Conservation (phyloP, 2,888 invertebrate species). For the Lordiphosa fenestrarum region DNA sequence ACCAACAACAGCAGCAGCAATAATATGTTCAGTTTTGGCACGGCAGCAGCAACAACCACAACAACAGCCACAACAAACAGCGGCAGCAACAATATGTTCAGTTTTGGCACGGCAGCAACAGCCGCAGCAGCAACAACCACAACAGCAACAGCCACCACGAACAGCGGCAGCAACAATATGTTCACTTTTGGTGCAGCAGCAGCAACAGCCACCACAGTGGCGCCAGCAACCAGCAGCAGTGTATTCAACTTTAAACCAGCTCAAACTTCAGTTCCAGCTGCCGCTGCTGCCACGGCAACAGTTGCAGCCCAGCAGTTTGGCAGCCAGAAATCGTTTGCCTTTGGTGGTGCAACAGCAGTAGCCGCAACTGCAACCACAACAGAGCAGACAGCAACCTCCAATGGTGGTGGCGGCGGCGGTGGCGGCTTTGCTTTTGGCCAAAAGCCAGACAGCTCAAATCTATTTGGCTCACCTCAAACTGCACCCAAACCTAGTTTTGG, state of each 20-base stretch:
- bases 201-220: background rate
- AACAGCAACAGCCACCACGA: background rate
- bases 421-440: background rate
- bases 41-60: background rate
- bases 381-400: background rate
- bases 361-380: constrained; percentile 8
- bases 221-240: background rate
- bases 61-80: constrained; percentile 15
- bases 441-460: constrained; percentile 4
- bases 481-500: background rate
- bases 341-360: constrained; percentile 8
- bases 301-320: background rate
- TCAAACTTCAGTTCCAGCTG: background rate
- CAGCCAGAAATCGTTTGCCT: constrained; percentile 5
- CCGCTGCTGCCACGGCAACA: background rate
- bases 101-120: no score
- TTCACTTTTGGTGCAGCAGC: background rate
- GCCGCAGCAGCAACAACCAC: background rate
- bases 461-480: constrained; percentile 4
- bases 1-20: no score
- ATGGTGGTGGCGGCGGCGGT: no score
- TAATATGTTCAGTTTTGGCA: no score
- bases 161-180: background rate
- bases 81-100: background rate
- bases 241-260: constrained; percentile 3